Percentiles rank a stretch among this genome's conserved stretches.
Evolutionary conservation across 1,140 invertebrate species (phyloP).

Genomic region (Hestina assimilis): DNA sequence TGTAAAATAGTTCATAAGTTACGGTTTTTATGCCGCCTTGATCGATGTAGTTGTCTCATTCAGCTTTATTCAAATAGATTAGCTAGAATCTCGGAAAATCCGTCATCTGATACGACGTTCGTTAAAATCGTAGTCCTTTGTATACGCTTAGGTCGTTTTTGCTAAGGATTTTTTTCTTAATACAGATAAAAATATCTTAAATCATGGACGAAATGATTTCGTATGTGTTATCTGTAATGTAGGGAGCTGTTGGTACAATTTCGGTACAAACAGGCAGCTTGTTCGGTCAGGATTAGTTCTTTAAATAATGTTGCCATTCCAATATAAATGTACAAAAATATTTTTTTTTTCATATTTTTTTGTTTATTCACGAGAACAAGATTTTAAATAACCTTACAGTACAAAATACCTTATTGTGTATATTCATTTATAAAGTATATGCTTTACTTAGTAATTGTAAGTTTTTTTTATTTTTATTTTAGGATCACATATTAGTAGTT

Average conservation of each 20-base stretch:
- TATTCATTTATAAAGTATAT: conserved; percentile 64
- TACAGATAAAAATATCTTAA: not conserved
- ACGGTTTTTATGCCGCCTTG: conserved; percentile 27
- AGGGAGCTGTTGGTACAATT: conserved; percentile 24
- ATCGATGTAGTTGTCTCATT: conserved; percentile 27
- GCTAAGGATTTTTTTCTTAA: not conserved
- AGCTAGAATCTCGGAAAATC: conserved; percentile 21
- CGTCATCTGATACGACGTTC: not conserved
- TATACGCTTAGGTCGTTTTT: not conserved
- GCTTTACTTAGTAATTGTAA: conserved; percentile 69
- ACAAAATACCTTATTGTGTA: conserved; percentile 72
- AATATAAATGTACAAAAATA: conserved; percentile 40
- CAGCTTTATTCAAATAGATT: conserved; percentile 21
- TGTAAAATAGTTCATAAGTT: conserved; percentile 28
- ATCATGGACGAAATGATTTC: not conserved
- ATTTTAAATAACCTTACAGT: conserved; percentile 65
- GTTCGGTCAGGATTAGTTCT: conserved; percentile 33
- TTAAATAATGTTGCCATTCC: conserved; percentile 40
- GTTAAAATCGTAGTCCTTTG: not conserved
- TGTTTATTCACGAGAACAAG: conserved; percentile 6
- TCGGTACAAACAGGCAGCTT: conserved; percentile 30
- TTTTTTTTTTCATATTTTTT: conserved; percentile 17
- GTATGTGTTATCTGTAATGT: not conserved
- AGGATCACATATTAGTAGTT: conserved; percentile 38
- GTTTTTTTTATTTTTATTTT: conserved; percentile 53